Evolutionary conservation across 2,113 vertebrate species (phyloP).

Genomic region (Galeopterus variegatus): DNA sequence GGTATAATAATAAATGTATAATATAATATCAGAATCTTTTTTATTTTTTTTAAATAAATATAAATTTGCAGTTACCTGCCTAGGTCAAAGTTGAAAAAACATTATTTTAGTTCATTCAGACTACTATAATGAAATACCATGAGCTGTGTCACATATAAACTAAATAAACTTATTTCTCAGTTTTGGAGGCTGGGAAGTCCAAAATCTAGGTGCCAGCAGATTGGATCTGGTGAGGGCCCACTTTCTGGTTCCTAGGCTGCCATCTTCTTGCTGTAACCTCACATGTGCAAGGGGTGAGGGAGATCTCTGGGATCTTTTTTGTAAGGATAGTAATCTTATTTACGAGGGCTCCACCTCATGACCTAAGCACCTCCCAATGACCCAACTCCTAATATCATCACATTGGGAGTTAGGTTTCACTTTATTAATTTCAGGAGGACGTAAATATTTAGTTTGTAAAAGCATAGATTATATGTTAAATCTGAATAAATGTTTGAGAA

Average conservation of each 20-base stretch:
- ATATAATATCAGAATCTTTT: neutral
- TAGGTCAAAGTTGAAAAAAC: neutral
- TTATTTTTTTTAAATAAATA: slow-evolving; percentile 28
- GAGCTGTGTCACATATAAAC: neutral
- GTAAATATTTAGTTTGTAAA: neutral
- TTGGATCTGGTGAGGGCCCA: neutral
- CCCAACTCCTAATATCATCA: no score
- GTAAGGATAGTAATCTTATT: neutral
- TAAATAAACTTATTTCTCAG: neutral
- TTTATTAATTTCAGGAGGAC: neutral
- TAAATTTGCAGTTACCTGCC: neutral
- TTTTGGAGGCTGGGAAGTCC: neutral
- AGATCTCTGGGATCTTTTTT: neutral
- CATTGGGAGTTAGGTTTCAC: neutral
- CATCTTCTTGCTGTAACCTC: neutral
- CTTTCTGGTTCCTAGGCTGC: neutral
- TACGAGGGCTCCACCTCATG: no score
- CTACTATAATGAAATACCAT: neutral
- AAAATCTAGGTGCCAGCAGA: neutral
- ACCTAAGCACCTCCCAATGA: neutral
- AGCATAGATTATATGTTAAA: neutral
- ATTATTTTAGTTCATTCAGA: neutral
- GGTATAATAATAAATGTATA: neutral
- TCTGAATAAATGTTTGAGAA: neutral
- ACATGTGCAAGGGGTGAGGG: no score